A percentile compares a stretch with the other conserved stretches of the same genome.
Conservation (phyloP, 2,113 vertebrate species). For the Castor canadensis region DNA sequence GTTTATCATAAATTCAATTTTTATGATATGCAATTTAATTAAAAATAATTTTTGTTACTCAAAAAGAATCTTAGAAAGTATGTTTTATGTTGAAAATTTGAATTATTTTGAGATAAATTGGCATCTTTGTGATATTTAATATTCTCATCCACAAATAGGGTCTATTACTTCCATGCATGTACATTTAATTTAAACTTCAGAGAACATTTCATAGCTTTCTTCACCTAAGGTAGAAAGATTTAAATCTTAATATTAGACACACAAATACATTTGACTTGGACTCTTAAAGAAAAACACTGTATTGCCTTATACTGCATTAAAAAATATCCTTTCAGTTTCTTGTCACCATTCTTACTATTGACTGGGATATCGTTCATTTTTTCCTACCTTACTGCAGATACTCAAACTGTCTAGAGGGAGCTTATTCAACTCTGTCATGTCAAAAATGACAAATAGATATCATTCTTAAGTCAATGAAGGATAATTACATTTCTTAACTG, state of each 20-base stretch:
- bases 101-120: slow-evolving; percentile 12
- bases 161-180: not conserved
- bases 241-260: not conserved
- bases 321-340: not conserved
- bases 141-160: not conserved
- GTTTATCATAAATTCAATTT: not conserved
- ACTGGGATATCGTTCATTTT: not conserved
- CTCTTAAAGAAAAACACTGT: not conserved
- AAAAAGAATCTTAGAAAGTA: not conserved
- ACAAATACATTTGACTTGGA: not conserved
- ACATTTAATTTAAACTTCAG: not conserved
- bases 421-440: slow-evolving; percentile 42
- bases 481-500: slow-evolving; percentile 60
- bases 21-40: too few relatives aligned
- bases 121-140: not conserved
- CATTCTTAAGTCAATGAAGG: slow-evolving; percentile 47
- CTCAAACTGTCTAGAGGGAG: slow-evolving; percentile 15
- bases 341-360: not conserved
- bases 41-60: not conserved
- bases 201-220: not conserved
- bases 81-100: not conserved
- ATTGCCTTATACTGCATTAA: not conserved
- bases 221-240: not conserved
- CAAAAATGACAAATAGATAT: slow-evolving; percentile 61
- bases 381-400: not conserved